These are phyloP conservation scores for Bombus confusus DNA, from an alignment of 1,140 invertebrate genomes.

Conservation along the genomic window DNA sequence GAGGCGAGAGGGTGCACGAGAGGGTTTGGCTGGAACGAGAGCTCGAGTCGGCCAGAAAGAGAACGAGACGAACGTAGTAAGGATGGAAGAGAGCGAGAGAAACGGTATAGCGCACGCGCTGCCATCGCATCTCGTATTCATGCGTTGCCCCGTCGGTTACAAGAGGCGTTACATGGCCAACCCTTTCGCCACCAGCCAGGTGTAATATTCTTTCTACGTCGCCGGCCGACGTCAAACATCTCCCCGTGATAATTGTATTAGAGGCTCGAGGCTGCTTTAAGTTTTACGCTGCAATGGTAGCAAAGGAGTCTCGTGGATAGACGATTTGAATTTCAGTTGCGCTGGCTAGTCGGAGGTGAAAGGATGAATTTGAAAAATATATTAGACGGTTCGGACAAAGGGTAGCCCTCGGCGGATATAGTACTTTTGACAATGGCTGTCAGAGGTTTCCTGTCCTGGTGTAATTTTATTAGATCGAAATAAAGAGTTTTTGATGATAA, in stretches of 20 bases:
- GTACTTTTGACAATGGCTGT: background rate
- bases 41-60: background rate
- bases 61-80: background rate
- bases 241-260: slow-evolving; percentile 58
- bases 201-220: slow-evolving; percentile 63
- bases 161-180: slow-evolving; percentile 54
- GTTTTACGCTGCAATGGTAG: background rate
- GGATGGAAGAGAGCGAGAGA: background rate
- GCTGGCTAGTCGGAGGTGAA: background rate
- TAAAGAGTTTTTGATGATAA: background rate
- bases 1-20: background rate
- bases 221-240: slow-evolving; percentile 53
- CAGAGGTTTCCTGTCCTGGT: background rate
- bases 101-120: slow-evolving; percentile 26
- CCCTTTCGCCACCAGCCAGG: slow-evolving; percentile 55
- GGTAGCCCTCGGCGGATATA: background rate
- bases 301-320: background rate
- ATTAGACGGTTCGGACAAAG: background rate
- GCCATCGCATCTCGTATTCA: slow-evolving; percentile 61
- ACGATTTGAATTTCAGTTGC: background rate
- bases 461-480: background rate
- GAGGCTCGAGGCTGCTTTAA: slow-evolving; percentile 4
- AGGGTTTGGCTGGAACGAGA: slow-evolving; percentile 2
- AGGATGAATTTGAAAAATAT: background rate
- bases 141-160: slow-evolving; percentile 58